A percentile compares a stretch with the other conserved stretches of the same genome.
phyloP scores from a whole-genome alignment of 1,140 invertebrate species.

The Zaprionus nigranus region DNA sequence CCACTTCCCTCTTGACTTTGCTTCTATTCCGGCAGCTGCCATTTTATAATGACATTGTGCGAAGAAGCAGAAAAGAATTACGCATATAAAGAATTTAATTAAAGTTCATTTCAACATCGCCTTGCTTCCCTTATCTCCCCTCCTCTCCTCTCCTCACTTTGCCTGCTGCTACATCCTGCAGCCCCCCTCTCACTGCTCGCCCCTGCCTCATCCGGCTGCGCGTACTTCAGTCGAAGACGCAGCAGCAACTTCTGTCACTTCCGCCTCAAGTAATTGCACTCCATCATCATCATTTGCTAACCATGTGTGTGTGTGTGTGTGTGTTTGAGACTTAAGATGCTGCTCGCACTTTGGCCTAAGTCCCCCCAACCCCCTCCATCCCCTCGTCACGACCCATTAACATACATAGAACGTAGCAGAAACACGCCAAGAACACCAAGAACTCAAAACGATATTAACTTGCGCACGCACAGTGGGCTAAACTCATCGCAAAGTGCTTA shows the following conservation, averaged over 20 bases:
- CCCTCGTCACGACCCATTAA: conserved; percentile 40
- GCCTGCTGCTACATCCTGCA: neutral
- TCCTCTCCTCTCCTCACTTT: neutral
- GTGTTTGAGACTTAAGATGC: conserved; percentile 33
- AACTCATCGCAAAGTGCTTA: neutral
- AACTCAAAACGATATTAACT: conserved; percentile 15
- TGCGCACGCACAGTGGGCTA: conserved; percentile 28
- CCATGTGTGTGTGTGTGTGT: conserved; percentile 11
- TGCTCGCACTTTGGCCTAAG: neutral
- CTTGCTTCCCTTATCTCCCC: neutral
- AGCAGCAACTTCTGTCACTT: conserved; percentile 51
- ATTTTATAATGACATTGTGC: conserved; percentile 64
- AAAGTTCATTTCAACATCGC: conserved; percentile 65
- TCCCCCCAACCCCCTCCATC: neutral
- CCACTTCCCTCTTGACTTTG: conserved; percentile 3
- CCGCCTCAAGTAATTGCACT: conserved; percentile 74
- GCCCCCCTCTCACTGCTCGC: neutral
- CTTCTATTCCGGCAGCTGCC: conserved; percentile 28
- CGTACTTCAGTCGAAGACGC: conserved; percentile 28
- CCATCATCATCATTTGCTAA: conserved; percentile 52
- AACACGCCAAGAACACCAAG: conserved; percentile 5
- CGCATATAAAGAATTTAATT: conserved; percentile 78
- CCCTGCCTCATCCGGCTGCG: neutral
- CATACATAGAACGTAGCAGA: conserved; percentile 34
- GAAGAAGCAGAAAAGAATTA: conserved; percentile 50